Base-by-base conservation (phyloP, 2,797 vertebrate genomes). In the Pachyuromys duprasi region DNA sequence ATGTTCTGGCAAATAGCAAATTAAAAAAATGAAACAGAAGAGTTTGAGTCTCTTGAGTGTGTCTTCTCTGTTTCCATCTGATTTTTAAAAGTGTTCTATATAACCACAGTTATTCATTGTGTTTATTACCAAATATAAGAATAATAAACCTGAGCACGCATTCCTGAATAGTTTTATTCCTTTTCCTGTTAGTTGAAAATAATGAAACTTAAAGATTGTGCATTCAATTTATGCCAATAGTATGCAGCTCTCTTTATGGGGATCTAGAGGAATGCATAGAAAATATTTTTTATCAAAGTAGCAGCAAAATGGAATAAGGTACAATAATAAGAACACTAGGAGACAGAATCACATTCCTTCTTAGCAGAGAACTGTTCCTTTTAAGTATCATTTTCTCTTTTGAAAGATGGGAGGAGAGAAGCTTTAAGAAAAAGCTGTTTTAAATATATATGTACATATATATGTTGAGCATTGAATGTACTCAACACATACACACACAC, bases 11-110 rank as follows among this genome's bases (percentile, higher is more conserved):
- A 82, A 82, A 89, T 86, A 82, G 67, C 62, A 96, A 92, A 42
- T 18, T 86, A 91, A 31, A 74, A 42, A 91, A 8, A 70, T 26
- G 28, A 86, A 91, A 49, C 53, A 36, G 13, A 33, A 8, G 60
- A 82, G n/a, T 91, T 86, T 81, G 62, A 62, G 31, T 90, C 22
- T 78, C 65, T 92, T 92, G 55, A 86, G 17, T 78, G n/a, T 65
- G 8, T 79, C 11, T 70, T 67, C 69, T 36, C n/a, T 89, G 11
- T 74, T 93, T 93, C 72, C 18, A 60, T 90, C 69, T 70, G 57
- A 65, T 39, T 90, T 96, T 95, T 88, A 65, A 69, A 69, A 91
- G 20, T 55, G 6, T 84, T 92, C 11, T 81, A 9, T 57, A 57
- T 69, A 87, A 80, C 45, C 57, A 78, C 0, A 13, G 45, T 55